Percentiles rank a stretch among this genome's conserved stretches.
These are phyloP conservation scores for Semotilus atromaculatus DNA, from an alignment of 2,797 vertebrate species.

Conservation along the genomic window DNA sequence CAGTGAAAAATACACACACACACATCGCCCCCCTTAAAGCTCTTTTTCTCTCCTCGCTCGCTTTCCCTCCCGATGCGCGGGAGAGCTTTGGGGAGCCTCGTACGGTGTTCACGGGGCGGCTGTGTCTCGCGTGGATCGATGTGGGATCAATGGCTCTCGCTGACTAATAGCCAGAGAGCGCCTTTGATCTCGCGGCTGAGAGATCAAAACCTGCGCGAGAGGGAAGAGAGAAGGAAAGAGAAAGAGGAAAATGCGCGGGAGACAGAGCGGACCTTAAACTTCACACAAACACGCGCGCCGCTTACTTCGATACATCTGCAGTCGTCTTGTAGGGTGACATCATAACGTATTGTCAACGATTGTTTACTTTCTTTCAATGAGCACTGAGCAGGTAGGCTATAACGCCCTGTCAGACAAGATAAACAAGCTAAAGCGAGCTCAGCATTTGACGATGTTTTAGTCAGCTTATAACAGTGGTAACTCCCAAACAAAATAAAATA, in stretches of 20 bases:
- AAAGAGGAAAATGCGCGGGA: constrained; percentile 70
- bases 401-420: neutral
- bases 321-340: constrained; percentile 43
- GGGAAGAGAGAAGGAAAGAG: constrained; percentile 72
- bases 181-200: constrained; percentile 89
- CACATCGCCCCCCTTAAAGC: constrained; percentile 61
- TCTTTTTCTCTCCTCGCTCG: constrained; percentile 56
- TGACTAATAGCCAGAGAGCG: constrained; percentile 89
- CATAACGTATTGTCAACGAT: neutral
- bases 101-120: constrained; percentile 83
- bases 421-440: neutral
- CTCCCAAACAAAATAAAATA: neutral
- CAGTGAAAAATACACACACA: constrained; percentile 68
- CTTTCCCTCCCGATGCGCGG: constrained; percentile 76
- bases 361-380: constrained; percentile 9
- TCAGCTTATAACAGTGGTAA: neutral
- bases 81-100: constrained; percentile 84
- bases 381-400: neutral
- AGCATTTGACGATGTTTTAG: neutral
- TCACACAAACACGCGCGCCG: constrained; percentile 58
- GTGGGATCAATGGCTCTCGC: constrained; percentile 89
- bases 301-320: constrained; percentile 28
- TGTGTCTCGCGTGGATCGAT: constrained; percentile 87
- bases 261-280: constrained; percentile 81
- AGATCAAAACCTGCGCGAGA: constrained; percentile 86